These are phyloP conservation scores for Dolichomitus sp. DNA, from an alignment of 2,888 invertebrate species.

Conservation along the genomic window DNA sequence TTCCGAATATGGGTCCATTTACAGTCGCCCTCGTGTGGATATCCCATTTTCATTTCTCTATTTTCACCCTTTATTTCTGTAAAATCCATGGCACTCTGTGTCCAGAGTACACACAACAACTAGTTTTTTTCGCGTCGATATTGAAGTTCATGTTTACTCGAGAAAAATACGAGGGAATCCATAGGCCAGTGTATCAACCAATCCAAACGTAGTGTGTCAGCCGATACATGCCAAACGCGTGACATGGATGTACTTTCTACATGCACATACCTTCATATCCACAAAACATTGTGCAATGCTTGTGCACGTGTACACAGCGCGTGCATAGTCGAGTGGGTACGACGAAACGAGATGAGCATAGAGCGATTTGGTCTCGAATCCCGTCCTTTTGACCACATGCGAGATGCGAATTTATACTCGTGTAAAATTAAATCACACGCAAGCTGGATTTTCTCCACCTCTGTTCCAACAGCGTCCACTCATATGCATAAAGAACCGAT, in stretches of 20 bases:
- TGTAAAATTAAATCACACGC: constrained; percentile 82
- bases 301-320: constrained; percentile 3
- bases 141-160: constrained; percentile 47
- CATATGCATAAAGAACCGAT: constrained; percentile 84
- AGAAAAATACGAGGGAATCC: constrained; percentile 39
- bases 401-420: constrained; percentile 82
- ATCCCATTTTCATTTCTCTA: constrained; percentile 14
- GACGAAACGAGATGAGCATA: constrained; percentile 39
- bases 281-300: constrained; percentile 1
- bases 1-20: neutral
- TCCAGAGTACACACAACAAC: constrained; percentile 19
- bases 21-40: neutral
- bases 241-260: neutral
- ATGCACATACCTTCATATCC: neutral
- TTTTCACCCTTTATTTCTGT: constrained; percentile 2
- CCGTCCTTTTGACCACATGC: constrained; percentile 60
- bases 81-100: neutral
- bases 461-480: constrained; percentile 65
- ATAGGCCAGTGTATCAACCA: constrained; percentile 9
- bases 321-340: constrained; percentile 21
- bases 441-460: constrained; percentile 24
- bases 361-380: constrained; percentile 38
- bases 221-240: neutral
- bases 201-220: neutral
- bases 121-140: constrained; percentile 38